Evolutionary conservation across 2,888 invertebrate genomes (phyloP), one percentile per base, ranked within the genome.

Genomic region (Leptinotarsa peninsularis): DNA sequence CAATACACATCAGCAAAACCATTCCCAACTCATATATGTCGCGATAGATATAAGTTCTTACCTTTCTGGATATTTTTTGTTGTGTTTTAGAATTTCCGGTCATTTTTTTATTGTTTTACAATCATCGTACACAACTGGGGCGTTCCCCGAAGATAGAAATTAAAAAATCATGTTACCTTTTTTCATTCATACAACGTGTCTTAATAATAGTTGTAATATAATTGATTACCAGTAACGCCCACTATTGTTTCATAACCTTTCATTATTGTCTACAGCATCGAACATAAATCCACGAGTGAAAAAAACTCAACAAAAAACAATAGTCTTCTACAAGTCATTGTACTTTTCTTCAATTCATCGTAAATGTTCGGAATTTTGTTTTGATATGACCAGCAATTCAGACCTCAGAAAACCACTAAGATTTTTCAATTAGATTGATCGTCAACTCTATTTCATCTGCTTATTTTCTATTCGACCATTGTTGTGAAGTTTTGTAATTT

Each of bases 191-290:
- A 73, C 72, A 77, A 76, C 80, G 77, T 76, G 81, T 82, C 81
- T 82, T 86, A 86, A 87, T 87, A 86, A 87, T 87, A 86, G 86
- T 86, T 84, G 84, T 82, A 85, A 84, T 85, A 86, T 85, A 88
- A 88, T 87, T 88, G 88, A 88, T 87, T 86, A 86, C 85, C 75
- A 81, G 83, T 73, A 82, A 86, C 88, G 87, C 88, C 88, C 82
- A 87, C 88, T 88, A 88, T 88, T 88, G 88, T 88, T 86, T 87
- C 86, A 86, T 84, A 86, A 85, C 85, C 87, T 85, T 86, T 87
- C 87, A 86, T 87, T 87, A 88, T 87, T 87, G 87, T 87, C 85
- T 87, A 86, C 86, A 84, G 84, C 73, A 79, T 75, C 73, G 71
- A 73, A 74, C 73, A 74, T 69, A 69, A 74, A 69, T 68, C 43